Evolutionary conservation across 2,113 vertebrate species (phyloP), one percentile per base, ranked within the genome.

Genomic region (Cyrtonyx montezumae): DNA sequence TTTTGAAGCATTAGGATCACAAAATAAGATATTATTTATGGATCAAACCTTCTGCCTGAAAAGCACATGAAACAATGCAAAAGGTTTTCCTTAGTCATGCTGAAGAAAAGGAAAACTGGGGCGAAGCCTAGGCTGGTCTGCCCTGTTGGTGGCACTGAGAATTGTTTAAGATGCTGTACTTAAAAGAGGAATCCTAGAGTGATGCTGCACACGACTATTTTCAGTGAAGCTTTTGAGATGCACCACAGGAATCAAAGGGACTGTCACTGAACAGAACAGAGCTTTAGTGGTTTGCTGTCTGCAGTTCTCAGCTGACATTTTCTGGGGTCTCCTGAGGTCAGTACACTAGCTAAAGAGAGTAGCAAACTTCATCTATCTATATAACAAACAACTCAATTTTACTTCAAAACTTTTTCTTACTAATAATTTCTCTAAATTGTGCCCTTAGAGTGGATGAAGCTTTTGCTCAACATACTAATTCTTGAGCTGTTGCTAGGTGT

Each of bases 401-500:
- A 48, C 61, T 85, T 68, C 26, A 80, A 32, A 75, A 53, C 8
- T 2, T 83, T 36, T 74, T 73, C 23, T 34, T 63, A 40, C 13
- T 82, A 37, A 78, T 80, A 87, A 59, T 74, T 45, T 66, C 75
- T 65, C 36, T 49, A 45, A 91, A 66, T n/a, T 53, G 45, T 73
- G 45, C n/a, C 5, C 5, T 14, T 68, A 70, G 13, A 67, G 4
- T 69, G 65, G 82, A 30, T 56, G 53, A 61, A 75, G 68, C 30
- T 22, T 93, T 88, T 94, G 75, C 79, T 85, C 67, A 71, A 67
- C 45, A 85, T 77, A 70, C 73, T 42, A 8, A 80, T 85, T 92
- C 66, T 68, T 56, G 74, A 76, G 53, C 46, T 79, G 83, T 96
- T 97, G 95, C 87, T 97, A 95, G 95, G 91, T 96, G 95, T 97